These are phyloP conservation scores for Ernsta delagoae DNA, from an alignment of 2,888 invertebrate species.

Conservation along the genomic window DNA sequence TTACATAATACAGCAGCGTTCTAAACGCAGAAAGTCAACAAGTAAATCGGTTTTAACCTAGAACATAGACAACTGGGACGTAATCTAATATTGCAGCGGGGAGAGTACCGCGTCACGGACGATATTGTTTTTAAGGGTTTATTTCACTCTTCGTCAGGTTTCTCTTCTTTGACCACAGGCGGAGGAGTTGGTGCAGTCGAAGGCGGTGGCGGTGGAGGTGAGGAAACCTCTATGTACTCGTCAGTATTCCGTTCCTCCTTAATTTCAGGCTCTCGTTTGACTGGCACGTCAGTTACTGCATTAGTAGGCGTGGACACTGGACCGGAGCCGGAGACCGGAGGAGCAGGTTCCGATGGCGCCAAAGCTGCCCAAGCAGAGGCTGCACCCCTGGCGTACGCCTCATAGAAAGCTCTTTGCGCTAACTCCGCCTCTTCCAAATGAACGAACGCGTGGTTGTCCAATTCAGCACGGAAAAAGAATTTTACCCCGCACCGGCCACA, in stretches of 20 bases:
- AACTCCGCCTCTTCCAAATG: conserved; percentile 83
- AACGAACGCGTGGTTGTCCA: conserved; percentile 92
- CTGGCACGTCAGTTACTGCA: conserved; percentile 51
- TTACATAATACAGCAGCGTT: conserved; percentile 68
- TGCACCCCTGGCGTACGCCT: conserved; percentile 77
- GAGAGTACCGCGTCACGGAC: conserved; percentile 68
- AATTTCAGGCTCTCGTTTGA: conserved; percentile 73
- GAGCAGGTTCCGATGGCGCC: conserved; percentile 60
- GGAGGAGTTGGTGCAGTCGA: conserved; percentile 49
- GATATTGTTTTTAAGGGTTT: conserved; percentile 57
- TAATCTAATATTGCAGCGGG: conserved; percentile 83
- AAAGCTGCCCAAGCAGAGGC: conserved; percentile 76
- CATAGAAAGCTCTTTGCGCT: conserved; percentile 77
- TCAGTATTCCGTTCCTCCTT: conserved; percentile 76
- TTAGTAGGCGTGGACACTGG: conserved; percentile 47
- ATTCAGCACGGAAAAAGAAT: conserved; percentile 96
- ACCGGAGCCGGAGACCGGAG: no score
- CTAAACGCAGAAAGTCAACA: conserved; percentile 79
- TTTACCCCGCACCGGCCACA: conserved; percentile 93
- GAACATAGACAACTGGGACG: conserved; percentile 72
- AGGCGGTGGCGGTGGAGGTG: conserved; percentile 63
- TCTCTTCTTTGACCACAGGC: conserved; percentile 72
- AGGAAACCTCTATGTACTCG: conserved; percentile 70
- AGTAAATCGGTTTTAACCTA: conserved; percentile 62
- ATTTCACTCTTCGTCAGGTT: conserved; percentile 67